Conservation (phyloP, 2,797 vertebrate species). For the Peromyscus nudipes region DNA sequence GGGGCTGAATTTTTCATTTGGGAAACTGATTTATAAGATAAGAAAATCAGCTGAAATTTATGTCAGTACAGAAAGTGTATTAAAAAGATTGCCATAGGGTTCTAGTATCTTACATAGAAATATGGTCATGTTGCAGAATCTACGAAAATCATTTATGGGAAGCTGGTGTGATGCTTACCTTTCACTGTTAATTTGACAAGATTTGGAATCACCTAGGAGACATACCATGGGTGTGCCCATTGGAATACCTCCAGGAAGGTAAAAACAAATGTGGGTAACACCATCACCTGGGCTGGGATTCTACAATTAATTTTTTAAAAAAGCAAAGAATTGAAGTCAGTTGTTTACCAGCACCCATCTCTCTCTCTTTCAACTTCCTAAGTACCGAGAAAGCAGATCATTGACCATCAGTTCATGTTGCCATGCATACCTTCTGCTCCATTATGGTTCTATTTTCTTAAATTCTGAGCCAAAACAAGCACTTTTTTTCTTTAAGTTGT, state of each 20-base stretch:
- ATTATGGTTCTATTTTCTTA: neutral
- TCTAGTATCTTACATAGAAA: neutral
- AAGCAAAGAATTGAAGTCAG: neutral
- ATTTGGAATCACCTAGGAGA: neutral
- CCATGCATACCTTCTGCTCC: neutral
- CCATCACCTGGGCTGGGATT: neutral
- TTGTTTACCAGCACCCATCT: neutral
- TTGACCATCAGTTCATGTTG: no score
- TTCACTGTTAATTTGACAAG: neutral
- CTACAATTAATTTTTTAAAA: neutral
- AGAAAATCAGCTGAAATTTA: neutral
- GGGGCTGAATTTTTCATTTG: neutral
- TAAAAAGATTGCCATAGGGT: neutral
- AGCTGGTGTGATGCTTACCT: neutral
- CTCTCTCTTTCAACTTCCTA: neutral
- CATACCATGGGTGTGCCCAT: neutral
- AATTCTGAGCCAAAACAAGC: neutral
- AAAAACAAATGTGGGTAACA: neutral
- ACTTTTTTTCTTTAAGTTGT: neutral
- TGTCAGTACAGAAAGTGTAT: neutral
- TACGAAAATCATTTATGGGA: neutral
- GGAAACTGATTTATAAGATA: neutral
- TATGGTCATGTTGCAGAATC: neutral
- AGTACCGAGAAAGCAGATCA: neutral
- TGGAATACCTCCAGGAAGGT: neutral